Conservation (phyloP, 2,797 vertebrate genomes). For the Gymnothorax reevesii region DNA sequence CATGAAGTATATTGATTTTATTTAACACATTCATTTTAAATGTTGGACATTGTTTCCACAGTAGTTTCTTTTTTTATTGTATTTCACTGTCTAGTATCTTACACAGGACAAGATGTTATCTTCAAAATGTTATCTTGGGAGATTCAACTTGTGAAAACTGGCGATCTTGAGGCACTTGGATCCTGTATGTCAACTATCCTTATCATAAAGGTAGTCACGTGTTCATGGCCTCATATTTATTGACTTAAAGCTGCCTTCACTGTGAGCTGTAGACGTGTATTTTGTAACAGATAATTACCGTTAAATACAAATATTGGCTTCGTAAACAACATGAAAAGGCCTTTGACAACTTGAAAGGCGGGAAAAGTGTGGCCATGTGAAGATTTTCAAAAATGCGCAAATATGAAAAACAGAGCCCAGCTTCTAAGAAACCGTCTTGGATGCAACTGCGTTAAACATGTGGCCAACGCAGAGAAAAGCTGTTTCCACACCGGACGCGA, state of each 20-base stretch:
- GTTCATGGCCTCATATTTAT: neutral
- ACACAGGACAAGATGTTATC: neutral
- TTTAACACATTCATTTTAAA: too few species aligned
- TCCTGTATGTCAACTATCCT: neutral
- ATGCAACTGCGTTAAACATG: too few species aligned
- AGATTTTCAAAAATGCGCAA: neutral
- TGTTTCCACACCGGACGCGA: too few species aligned
- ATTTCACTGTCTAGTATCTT: neutral
- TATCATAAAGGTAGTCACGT: neutral
- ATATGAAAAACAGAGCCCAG: too few species aligned
- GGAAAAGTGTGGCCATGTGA: neutral
- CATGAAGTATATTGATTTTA: too few species aligned
- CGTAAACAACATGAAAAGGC: neutral
- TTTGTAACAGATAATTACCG: neutral
- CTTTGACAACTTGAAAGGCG: neutral
- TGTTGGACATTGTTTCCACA: too few species aligned
- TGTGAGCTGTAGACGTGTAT: neutral
- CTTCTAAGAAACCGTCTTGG: too few species aligned
- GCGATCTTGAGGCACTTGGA: conserved; percentile 1
- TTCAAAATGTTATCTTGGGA: neutral
- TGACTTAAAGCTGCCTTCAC: neutral
- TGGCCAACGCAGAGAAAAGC: too few species aligned
- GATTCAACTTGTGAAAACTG: neutral
- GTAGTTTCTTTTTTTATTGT: too few species aligned
- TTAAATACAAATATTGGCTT: neutral